Base-by-base conservation (phyloP, 2,113 vertebrate species). In the Cheilinus undulatus region DNA sequence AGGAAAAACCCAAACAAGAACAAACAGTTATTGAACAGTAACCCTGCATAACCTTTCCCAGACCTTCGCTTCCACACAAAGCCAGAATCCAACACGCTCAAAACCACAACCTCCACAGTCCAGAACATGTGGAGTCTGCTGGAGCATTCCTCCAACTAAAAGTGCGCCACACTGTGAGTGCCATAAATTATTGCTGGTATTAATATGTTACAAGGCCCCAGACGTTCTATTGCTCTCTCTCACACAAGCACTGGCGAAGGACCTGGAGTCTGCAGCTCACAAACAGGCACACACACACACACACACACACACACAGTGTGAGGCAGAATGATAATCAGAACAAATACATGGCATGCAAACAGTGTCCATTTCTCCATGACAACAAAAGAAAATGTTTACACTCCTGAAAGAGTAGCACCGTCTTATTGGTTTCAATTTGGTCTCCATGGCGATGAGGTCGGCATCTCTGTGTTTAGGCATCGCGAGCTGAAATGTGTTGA, bases 341-440 rank as follows among this genome's bases (percentile, higher is more conserved):
- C 30, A 34, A 83, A 73, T 58, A 71, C 50, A 23, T 50, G 60
- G 61, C 65, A 63, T 66, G 51, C 82, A 81, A 84, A 82, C 85
- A 68, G 45, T 73, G 67, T 69, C 57, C 48, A 51, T 27, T 66
- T 89, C 80, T 76, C 90, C 89, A 84, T 90, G 87, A 82, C 89
- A 86, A 91, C 87, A 75, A 69, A 56, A 73, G n/a, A 76, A 83
- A 90, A 84, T 91, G 86, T 92, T 91, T 90, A 89, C 82, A 27
- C 61, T 83, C 56, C 57, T 0, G 7, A 71, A 26, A 73, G 62
- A 67, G 68, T 82, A 60, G 72, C 77, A 68, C 59, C 73, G 50
- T 82, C 45, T 40, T 19, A 73, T 69, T 86, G 77, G 82, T 76
- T 17, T 8, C 20, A 45, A 52, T 84, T 69, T 24, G 69, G 90